Evolutionary conservation across 2,797 vertebrate genomes (phyloP).

Genomic region (Etheostoma perlongum): DNA sequence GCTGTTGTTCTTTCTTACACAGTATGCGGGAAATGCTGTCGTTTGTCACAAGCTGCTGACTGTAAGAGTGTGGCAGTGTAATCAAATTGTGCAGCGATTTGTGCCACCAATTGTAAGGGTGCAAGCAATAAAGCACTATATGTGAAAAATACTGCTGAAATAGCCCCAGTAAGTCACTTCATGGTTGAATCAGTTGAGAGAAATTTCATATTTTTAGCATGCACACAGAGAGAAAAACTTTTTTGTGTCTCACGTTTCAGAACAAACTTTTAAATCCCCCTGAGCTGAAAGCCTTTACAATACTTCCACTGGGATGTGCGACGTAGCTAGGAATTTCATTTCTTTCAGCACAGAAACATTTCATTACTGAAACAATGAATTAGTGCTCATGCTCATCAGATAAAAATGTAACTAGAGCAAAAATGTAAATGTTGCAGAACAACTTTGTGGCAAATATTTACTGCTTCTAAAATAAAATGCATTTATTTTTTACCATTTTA

Average conservation of each 20-base stretch:
- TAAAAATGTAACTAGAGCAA: neutral
- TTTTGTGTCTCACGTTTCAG: conserved; percentile 8
- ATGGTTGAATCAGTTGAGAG: conserved; percentile 29
- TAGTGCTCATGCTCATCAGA: neutral
- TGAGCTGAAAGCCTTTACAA: conserved; percentile 1
- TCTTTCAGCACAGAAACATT: neutral
- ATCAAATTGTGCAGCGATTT: conserved; percentile 39
- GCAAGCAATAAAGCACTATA: conserved; percentile 14
- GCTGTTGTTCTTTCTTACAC: neutral
- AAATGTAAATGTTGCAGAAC: neutral
- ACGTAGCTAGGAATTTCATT: neutral
- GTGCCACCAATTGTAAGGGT: conserved; percentile 18
- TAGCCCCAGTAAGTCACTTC: conserved; percentile 39
- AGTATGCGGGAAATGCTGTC: neutral
- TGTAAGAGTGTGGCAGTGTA: conserved; percentile 3
- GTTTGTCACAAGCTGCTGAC: conserved; percentile 10
- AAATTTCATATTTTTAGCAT: conserved; percentile 22
- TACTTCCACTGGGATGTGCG: neutral
- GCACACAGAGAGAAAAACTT: neutral
- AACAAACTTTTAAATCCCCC: conserved; percentile 26
- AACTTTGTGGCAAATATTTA: neutral
- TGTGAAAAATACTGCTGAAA: conserved; percentile 35
- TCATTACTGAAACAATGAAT: neutral
- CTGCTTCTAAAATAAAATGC: neutral
- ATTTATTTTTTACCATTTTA: neutral